Base-by-base conservation (phyloP, 2,888 invertebrate genomes). In the Ophion ellenae region DNA sequence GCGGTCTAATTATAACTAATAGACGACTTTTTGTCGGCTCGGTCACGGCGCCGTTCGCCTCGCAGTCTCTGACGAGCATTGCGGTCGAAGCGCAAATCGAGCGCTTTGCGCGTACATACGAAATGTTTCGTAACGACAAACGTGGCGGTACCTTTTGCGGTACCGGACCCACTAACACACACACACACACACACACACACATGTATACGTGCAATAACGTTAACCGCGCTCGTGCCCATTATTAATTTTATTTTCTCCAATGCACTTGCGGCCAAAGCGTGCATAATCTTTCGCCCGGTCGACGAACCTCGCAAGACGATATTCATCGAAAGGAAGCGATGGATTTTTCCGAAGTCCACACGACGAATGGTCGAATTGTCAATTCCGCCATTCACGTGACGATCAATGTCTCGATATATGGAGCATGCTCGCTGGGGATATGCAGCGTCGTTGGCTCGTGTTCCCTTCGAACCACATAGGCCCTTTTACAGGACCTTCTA, bases 1-100 rank as follows among this genome's bases (percentile, higher is more conserved):
- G 90, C 89, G 91, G 91, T 92, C 90, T 90, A 92, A 93, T 93
- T 91, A 91, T 91, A 91, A 92, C 92, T 92, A 93, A 93, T 92
- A 92, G 89, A 91, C 91, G 91, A 92, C 74, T 80, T 87, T 87
- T 87, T 85, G 86, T 85, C 86, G 82, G 84, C 79, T 70, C 20
- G 67, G 69, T 69, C 47, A 53, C 10, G 61, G 17, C 61, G 36
- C 71, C 45, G 64, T 47, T 63, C 73, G 20, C 40, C 9, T 40
- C 40, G 40, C 57, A 36, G 53, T 36, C 61, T 83, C 69, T 73
- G 83, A 80, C 61, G 86, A 70, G 83, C 36, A 77, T 87, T 87
- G 85, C 83, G 86, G 85, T 87, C 67, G 36, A 53, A 59, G 70
- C 20, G 75, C 73, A 86, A 81, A 77, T n/a, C 36, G 69, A 76